Base-by-base conservation (phyloP, 2,888 invertebrate genomes). In the Timema cristinae region DNA sequence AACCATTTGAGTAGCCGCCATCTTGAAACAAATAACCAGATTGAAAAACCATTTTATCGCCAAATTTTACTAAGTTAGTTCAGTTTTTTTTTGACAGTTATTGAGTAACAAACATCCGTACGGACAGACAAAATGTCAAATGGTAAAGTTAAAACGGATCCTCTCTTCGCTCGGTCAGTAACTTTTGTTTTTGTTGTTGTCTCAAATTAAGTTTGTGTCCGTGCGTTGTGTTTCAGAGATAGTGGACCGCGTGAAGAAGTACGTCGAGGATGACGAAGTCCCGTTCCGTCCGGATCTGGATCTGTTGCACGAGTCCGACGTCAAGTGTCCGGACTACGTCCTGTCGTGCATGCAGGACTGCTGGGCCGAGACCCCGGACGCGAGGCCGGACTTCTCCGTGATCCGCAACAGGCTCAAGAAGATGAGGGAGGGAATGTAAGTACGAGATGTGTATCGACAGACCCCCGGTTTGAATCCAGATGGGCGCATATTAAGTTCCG, bases 391-490 rank as follows among this genome's bases (percentile, higher is more conserved):
- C 82, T 95, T 97, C 82, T 87, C 89, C 77, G 86, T 86, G 70
- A 90, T 97, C 77, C 86, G 95, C 79, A 83, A 84, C 16, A 87
- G 92, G 61, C 87, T 97, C 77, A 96, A 97, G 85, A 91, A 91
- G 81, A 91, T 97, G 91, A 92, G 90, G 82, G 89, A 93, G 73
- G 96, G 96, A 81, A 89, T 91, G 93, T 93, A 80, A 87, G 90
- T 87, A 48, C 8, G 15, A 9, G 7, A 63, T 13, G 54, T 54
- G 11, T 54, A 1, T 54, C n/a, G 11, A 4, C 4, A 13, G 54
- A n/a, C 32, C 32, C 32, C 32, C 4, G 4, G 32, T 32, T 32
- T 32, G 32, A 32, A 2, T 32, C 32, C 32, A 32, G 32, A 4
- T 32, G 32, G 32, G 32, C 32, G 32, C 32, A 32, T 32, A 32